Evolutionary conservation across 2,888 invertebrate species (phyloP).

Genomic region (Prosopocoilus inquinatus): DNA sequence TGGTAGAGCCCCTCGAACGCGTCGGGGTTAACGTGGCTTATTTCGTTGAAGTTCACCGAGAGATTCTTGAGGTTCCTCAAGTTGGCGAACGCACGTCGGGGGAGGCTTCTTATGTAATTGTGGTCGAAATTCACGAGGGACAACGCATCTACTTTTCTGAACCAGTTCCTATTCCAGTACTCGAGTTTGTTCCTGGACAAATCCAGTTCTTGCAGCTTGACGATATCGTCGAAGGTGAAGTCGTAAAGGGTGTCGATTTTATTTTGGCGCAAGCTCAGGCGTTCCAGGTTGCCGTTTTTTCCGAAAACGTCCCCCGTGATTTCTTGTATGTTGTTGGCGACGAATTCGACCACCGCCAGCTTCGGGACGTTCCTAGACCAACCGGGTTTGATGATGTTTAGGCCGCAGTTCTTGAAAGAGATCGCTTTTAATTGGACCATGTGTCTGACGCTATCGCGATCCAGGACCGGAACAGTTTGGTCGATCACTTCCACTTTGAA

Average conservation of each 20-base stretch:
- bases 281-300: too few species aligned
- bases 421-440: slow-evolving; percentile 4
- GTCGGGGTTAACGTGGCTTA: slow-evolving; percentile 1
- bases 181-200: slow-evolving; percentile 11
- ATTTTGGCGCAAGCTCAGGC: slow-evolving; percentile 10
- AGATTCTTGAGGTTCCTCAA: slow-evolving; percentile 5
- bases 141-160: slow-evolving; percentile 7
- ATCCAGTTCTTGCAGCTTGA: slow-evolving; percentile 1
- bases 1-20: slow-evolving; percentile 10
- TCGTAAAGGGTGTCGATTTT: slow-evolving; percentile 8
- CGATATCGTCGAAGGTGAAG: slow-evolving; percentile 9
- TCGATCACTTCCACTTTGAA: slow-evolving; percentile 9
- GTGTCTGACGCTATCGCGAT: slow-evolving; percentile 11
- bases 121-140: slow-evolving; percentile 9
- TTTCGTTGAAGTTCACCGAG: slow-evolving; percentile 9
- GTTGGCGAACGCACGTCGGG: slow-evolving; percentile 5
- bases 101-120: slow-evolving; percentile 10
- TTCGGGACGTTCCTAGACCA: slow-evolving; percentile 9
- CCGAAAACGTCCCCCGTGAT: slow-evolving; percentile 9
- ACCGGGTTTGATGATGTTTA: slow-evolving; percentile 4
- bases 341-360: slow-evolving; percentile 8
- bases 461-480: slow-evolving; percentile 11
- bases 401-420: slow-evolving; percentile 12
- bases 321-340: slow-evolving; percentile 9
- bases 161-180: slow-evolving; percentile 8